A percentile compares a stretch with the other conserved stretches of the same genome.
Evolutionary conservation across 2,113 vertebrate genomes (phyloP).

Genomic region (Hippopotamus amphibius): DNA sequence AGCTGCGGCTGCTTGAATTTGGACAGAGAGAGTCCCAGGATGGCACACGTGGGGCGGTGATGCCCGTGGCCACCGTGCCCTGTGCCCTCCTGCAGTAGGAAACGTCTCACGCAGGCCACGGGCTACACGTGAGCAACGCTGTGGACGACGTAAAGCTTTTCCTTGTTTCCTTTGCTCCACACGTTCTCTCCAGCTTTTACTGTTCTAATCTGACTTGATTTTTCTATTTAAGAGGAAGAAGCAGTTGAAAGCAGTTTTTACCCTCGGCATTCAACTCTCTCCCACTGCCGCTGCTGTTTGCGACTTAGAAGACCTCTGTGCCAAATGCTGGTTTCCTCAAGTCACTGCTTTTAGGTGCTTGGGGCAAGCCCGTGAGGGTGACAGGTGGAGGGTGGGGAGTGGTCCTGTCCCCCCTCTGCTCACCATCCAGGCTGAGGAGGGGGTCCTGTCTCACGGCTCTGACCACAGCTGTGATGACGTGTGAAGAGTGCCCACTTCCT

Average conservation of each 20-base stretch:
- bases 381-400: not conserved
- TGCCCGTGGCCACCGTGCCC: not conserved
- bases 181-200: not conserved
- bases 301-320: not conserved
- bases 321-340: not conserved
- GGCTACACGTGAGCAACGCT: not conserved
- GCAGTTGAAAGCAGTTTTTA: not conserved
- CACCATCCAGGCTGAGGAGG: not conserved
- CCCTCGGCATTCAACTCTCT: not conserved
- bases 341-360: not conserved
- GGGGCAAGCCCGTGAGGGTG: not conserved
- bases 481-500: not conserved
- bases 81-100: not conserved
- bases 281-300: not conserved
- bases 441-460: not conserved
- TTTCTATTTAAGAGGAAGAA: not conserved
- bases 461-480: not conserved
- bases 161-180: not conserved
- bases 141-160: not conserved
- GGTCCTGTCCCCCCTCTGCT: not conserved
- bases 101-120: rapidly evolving
- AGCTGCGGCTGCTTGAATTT: not conserved
- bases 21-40: no score
- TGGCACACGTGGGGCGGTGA: not conserved
- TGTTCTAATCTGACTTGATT: not conserved